A percentile compares a stretch with the other conserved stretches of the same genome.
phyloP scores from a whole-genome alignment of 92 coral and sea anemone species.

The Palythoa grandiflora region DNA sequence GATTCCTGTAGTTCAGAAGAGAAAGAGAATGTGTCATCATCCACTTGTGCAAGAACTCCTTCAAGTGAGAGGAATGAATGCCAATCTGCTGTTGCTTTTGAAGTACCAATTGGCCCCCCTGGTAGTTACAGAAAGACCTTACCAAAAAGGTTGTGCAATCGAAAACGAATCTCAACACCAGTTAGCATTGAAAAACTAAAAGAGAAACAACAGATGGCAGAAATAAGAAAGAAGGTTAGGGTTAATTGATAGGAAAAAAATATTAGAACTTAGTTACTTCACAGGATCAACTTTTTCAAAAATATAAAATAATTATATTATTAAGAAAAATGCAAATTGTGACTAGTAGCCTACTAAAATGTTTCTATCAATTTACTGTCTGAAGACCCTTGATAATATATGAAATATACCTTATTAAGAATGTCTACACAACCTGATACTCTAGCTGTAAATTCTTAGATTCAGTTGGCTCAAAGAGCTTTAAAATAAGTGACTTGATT shows the following conservation, averaged over 20 bases:
- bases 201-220: conserved; percentile 36
- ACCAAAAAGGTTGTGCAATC: conserved; percentile 36
- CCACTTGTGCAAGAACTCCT: neutral
- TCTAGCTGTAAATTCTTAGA: no score
- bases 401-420: no score
- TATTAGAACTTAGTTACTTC: neutral
- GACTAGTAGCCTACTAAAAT: no score
- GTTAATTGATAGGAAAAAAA: neutral
- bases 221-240: conserved; percentile 38
- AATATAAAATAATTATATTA: neutral
- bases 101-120: conserved; percentile 19
- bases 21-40: conserved; percentile 27
- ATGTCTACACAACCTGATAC: no score
- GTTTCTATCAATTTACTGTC: no score
- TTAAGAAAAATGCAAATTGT: neutral
- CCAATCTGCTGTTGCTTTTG: conserved; percentile 40
- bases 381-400: no score
- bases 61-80: neutral
- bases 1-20: conserved; percentile 20
- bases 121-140: conserved; percentile 6
- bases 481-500: no score
- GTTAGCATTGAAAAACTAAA: conserved; percentile 34
- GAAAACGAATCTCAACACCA: neutral
- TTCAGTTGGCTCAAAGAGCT: no score
- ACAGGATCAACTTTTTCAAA: no score